Conservation (phyloP, 2,888 invertebrate genomes). For the Eristalinus aeneus region DNA sequence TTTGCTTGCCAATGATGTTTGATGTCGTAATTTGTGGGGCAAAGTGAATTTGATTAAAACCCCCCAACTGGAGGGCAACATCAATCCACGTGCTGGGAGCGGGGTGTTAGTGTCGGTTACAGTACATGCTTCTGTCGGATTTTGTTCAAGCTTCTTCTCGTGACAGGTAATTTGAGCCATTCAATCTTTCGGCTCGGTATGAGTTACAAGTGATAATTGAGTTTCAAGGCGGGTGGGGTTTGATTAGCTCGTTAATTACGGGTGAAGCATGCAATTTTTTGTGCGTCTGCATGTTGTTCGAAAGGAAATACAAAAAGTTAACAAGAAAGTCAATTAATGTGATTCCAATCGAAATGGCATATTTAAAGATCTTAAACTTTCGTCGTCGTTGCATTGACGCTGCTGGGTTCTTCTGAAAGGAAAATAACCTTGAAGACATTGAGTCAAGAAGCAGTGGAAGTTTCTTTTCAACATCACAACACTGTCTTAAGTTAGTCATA, state of each 20-base stretch:
- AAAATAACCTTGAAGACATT: no score
- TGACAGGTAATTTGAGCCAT: background rate
- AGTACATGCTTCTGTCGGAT: background rate
- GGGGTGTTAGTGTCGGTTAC: background rate
- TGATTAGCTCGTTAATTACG: background rate
- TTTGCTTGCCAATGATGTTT: conserved; percentile 2
- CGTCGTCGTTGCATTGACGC: no score
- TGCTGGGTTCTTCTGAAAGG: no score
- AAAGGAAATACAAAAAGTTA: no score
- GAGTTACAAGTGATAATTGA: background rate
- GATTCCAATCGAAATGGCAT: no score
- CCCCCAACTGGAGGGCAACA: background rate
- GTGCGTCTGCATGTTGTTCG: background rate
- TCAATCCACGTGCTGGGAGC: no score
- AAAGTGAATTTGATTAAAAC: background rate
- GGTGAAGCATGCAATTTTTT: background rate
- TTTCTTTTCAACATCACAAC: no score
- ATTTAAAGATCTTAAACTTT: no score
- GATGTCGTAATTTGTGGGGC: background rate
- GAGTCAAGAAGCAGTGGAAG: no score
- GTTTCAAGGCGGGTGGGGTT: background rate
- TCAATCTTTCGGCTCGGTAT: background rate
- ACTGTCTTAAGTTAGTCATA: no score
- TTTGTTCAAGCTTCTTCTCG: background rate
- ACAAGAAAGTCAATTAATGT: no score